Evolutionary conservation across 2,113 vertebrate species (phyloP), one percentile per base, ranked within the genome.

Genomic region (Sterna hirundo): DNA sequence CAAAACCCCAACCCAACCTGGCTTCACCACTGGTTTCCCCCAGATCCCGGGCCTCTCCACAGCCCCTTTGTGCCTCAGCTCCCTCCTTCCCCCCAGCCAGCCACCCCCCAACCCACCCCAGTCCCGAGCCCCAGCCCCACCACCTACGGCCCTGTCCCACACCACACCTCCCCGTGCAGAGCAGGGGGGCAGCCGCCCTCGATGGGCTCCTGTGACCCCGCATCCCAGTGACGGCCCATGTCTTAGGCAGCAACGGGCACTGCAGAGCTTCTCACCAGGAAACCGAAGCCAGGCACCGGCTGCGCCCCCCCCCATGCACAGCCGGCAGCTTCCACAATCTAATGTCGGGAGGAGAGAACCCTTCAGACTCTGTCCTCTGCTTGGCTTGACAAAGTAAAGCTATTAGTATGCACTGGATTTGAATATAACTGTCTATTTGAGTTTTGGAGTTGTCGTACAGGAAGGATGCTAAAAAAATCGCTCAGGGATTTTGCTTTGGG

Each of bases 181-280:
- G 42, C 36, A 22, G 27, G 44, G 49, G 54, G 57, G 34, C 49
- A 25, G 42, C 51, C 0, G 0, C 58, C 34, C 70, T n/a, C 3
- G 1, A 29, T 0, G 34, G 71, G 42, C 7, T 61, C n/a, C 85
- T 1, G 3, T 4, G 20, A 38, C 25, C 38, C 57, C 9, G 3
- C 13, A 3, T 10, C 13, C 40, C 3, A 3, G 4, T 0, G 11
- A 23, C 0, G 1, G 47, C n/a, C 40, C 2, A 0, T 0, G 0
- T 51, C 29, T 32, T 4, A 7, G 23, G 13, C 65, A 65, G 75
- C 54, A 13, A 12, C 0, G 0, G 36, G 71, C 57, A 14, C 57
- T 22, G 47, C 57, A 30, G 17, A 66, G 54, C 82, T 29, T 8
- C 64, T 26, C 44, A 3, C 1, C 0, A 4, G 49, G 64, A 74